Evolutionary conservation across 64 coral and sea anemone species (phyloP).

Genomic region (Montipora cactus): DNA sequence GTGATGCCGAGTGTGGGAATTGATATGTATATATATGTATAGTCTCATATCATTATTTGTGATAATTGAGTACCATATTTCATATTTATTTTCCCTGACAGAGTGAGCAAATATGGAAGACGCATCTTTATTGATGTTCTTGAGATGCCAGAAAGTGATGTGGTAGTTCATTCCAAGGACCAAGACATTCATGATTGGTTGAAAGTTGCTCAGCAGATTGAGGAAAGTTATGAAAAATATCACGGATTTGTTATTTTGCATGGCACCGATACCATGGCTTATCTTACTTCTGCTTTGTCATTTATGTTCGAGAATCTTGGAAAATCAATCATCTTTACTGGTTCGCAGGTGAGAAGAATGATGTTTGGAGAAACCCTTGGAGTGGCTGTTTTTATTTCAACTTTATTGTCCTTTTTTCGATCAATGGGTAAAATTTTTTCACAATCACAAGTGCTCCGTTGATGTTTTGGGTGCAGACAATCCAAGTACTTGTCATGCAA

Average conservation of each 20-base stretch:
- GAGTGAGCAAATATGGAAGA: conserved; percentile 86
- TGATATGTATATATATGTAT: too few species aligned
- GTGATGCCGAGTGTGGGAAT: too few species aligned
- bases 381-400: too few species aligned
- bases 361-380: too few species aligned
- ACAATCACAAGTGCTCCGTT: too few species aligned
- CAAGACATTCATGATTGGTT: conserved; percentile 91
- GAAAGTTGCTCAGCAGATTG: conserved; percentile 82
- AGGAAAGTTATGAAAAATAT: conserved; percentile 86
- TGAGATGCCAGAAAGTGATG: conserved; percentile 81
- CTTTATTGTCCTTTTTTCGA: too few species aligned
- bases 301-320: conserved; percentile 99
- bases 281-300: conserved; percentile 93
- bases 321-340: conserved; percentile 94
- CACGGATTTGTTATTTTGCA: conserved; percentile 94
- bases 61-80: too few species aligned
- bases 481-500: too few species aligned
- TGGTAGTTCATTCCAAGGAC: conserved; percentile 90
- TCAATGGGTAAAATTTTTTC: too few species aligned
- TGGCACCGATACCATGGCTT: conserved; percentile 93
- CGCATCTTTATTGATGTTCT: conserved; percentile 92
- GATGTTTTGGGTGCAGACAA: too few species aligned
- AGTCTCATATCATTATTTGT: too few species aligned
- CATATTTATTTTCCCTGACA: background rate
- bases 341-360: conserved; percentile 76